phyloP scores from a whole-genome alignment of 1,140 invertebrate genomes.

The Pollicipes pollicipes region DNA sequence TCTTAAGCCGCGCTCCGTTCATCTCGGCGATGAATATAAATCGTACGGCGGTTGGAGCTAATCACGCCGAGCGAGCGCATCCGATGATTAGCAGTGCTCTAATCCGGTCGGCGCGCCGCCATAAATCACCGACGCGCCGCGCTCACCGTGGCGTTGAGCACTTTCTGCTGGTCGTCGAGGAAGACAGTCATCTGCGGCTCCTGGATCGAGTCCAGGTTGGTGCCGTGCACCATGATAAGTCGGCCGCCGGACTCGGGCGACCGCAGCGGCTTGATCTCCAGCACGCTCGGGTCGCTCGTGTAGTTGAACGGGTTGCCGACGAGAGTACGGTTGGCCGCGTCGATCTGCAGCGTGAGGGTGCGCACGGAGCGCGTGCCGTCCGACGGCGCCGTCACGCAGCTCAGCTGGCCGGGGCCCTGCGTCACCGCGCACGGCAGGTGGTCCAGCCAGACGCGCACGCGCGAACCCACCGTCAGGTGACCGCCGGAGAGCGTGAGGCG shows the following conservation, averaged over 20 bases:
- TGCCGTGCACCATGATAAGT: conserved; percentile 80
- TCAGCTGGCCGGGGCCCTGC: conserved; percentile 21
- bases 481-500: conserved; percentile 72
- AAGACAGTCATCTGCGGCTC: conserved; percentile 17
- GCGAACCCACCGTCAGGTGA: conserved; percentile 83
- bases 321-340: conserved; percentile 57
- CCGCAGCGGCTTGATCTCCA: conserved; percentile 72
- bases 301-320: conserved; percentile 61
- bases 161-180: conserved; percentile 17
- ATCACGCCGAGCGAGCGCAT: background rate
- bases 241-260: conserved; percentile 82
- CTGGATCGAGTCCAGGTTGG: conserved; percentile 64
- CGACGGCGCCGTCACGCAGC: conserved; percentile 7
- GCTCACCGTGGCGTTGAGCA: conserved; percentile 27
- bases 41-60: background rate
- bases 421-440: conserved; percentile 64
- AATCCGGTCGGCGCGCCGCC: background rate
- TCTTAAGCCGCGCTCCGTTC: background rate
- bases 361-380: conserved; percentile 8
- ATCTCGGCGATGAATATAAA: background rate
- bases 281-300: conserved; percentile 74
- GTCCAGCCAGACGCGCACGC: conserved; percentile 68
- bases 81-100: background rate
- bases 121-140: no score
- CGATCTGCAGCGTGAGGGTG: conserved; percentile 43